Base-by-base conservation (phyloP, 1,140 invertebrate species). In the Caenorhabditis inopinata region DNA sequence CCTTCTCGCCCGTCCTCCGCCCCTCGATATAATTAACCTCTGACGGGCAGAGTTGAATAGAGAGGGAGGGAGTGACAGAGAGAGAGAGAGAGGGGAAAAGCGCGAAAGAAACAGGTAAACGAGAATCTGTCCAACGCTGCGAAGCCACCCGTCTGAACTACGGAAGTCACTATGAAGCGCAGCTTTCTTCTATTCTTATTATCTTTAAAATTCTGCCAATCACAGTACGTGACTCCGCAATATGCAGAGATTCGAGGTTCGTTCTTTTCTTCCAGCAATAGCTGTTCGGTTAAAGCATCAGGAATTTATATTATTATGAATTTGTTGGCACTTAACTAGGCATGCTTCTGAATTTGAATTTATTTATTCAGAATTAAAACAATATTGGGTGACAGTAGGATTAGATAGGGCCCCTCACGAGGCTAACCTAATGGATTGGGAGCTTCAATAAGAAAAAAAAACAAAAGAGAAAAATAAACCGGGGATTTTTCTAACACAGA, bases 221-320 rank as follows among this genome's bases (percentile, higher is more conserved):
- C n/a, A 21, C 58, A 68, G 32, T 68, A 68, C 38, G 58, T 68
- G n/a, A 68, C 58, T 18, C 58, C 58, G n/a, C 58, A 68, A 25
- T 68, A 68, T 68, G 58, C 58, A 7, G 58, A 68, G 25, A 68
- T 68, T 68, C 58, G 58, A 38, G 58, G 58, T 68, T n/a, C n/a
- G n/a, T n/a, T n/a, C n/a, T n/a, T n/a, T n/a, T n/a, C n/a, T n/a
- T n/a, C n/a, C n/a, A n/a, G n/a, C n/a, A n/a, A n/a, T n/a, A n/a
- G n/a, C n/a, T n/a, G n/a, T n/a, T n/a, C n/a, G n/a, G n/a, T n/a
- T n/a, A n/a, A n/a, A n/a, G n/a, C n/a, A n/a, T n/a, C n/a, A n/a
- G n/a, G n/a, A n/a, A n/a, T n/a, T n/a, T n/a, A n/a, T n/a, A n/a
- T n/a, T n/a, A n/a, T n/a, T n/a, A n/a, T n/a, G n/a, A n/a, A n/a